Evolutionary conservation across 2,113 vertebrate species (phyloP), one percentile per base, ranked within the genome.

Genomic region (Ammospiza nelsoni): DNA sequence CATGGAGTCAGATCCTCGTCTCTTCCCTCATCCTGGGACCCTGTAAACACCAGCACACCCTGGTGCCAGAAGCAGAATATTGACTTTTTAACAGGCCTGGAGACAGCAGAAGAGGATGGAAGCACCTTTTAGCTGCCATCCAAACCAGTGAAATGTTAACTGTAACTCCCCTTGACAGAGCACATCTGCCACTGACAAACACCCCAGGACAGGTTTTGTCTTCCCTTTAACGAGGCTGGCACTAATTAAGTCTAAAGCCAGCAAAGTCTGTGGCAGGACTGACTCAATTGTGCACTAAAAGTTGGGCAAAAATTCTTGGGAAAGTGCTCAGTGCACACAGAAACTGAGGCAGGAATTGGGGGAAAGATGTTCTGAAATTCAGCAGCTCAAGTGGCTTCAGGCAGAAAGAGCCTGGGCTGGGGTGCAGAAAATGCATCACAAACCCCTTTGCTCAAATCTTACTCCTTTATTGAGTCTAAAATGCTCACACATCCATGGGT

Each of bases 201-300:
- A 75, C 11, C 5, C 1, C 19, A 23, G 1, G 52, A 81, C 81
- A 84, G 20, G 5, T 51, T 33, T 31, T 13, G 13, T 9, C 23
- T 71, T n/a, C 46, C 17, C 52, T 29, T 63, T 54, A 71, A 77
- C 1, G 9, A 75, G 55, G 25, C 22, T 84, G 72, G 43, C 12
- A 51, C 23, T 92, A 92, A 96, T 93, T 86, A 90, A 74, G 15
- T 25, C 46, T 39, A 51, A 80, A n/a, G 22, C 49, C 67, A 73
- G 15, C 0, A 19, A 87, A 61, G 44, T 17, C 57, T 29, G 10
- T 3, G 51, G 57, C 39, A 68, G 54, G 1, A 22, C 5, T 12
- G 41, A 62, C 31, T 88, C 72, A n/a, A 37, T 44, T 33, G 9
- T 2, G 69, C 6, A 23, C 21, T 28, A 28, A 28, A 83, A 93